These are phyloP conservation scores for Apteryx owenii DNA, from an alignment of 2,113 vertebrate species.

Conservation along the genomic window DNA sequence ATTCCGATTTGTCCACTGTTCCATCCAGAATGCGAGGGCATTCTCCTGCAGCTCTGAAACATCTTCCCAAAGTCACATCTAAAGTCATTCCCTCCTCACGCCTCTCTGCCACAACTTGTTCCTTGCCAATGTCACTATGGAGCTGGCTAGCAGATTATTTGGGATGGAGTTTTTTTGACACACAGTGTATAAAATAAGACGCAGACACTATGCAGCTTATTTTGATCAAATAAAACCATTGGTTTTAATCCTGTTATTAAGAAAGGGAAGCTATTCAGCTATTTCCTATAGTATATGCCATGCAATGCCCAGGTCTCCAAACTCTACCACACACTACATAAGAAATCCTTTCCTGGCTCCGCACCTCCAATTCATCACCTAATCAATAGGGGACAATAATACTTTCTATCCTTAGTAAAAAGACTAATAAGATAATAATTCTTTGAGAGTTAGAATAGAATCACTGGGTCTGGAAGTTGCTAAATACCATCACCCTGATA, in stretches of 20 bases:
- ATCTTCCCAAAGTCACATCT: not conserved
- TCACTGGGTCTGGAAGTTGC: not conserved
- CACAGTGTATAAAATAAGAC: not conserved
- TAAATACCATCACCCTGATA: not conserved
- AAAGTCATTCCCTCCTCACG: not conserved
- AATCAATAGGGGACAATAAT: not conserved
- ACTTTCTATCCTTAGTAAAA: not conserved
- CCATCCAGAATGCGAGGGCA: not conserved
- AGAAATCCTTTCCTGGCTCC: not conserved
- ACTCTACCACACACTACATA: not conserved
- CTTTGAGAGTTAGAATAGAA: not conserved
- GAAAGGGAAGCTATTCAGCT: not conserved
- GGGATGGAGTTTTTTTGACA: not conserved
- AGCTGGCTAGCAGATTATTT: not conserved
- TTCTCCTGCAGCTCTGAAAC: not conserved
- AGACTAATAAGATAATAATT: not conserved
- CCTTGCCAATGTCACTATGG: not conserved
- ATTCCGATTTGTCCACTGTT: too few species aligned
- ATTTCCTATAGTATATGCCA: not conserved
- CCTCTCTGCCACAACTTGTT: not conserved
- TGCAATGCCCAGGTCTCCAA: not conserved
- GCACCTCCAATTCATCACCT: not conserved
- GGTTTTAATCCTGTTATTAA: not conserved
- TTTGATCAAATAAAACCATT: not conserved
- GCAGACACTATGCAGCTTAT: not conserved